A percentile compares a stretch with the other conserved stretches of the same genome.
Evolutionary conservation across 2,888 invertebrate genomes (phyloP).

Genomic region (Gisinianus flammeolus): DNA sequence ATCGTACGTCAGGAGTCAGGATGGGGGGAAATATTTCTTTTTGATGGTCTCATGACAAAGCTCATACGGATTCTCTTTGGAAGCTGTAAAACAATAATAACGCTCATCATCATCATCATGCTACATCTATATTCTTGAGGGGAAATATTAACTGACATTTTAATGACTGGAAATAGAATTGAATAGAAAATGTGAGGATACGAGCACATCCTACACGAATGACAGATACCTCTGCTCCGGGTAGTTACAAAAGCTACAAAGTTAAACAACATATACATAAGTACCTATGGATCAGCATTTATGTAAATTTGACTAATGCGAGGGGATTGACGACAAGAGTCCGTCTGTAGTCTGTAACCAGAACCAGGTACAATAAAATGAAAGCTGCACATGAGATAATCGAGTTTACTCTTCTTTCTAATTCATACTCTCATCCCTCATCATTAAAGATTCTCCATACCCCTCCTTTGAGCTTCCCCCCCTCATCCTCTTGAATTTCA

Average conservation of each 20-base stretch:
- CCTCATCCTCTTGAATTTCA: neutral
- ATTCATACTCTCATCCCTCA: no score
- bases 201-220: neutral
- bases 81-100: neutral
- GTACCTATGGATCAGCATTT: no score
- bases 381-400: neutral
- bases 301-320: no score
- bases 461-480: neutral
- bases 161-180: neutral
- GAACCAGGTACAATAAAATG: neutral
- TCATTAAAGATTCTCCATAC: neutral
- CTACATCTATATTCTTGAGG: neutral
- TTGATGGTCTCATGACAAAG: neutral
- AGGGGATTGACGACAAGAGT: no score
- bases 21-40: neutral
- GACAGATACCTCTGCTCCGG: neutral
- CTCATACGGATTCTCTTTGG: neutral
- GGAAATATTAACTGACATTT: neutral
- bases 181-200: no score
- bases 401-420: neutral
- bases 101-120: neutral
- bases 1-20: neutral
- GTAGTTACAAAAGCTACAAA: no score
- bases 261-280: no score
- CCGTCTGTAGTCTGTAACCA: no score